phyloP scores from a whole-genome alignment of 1,140 invertebrate species.

The Zaprionus lachaisei region DNA sequence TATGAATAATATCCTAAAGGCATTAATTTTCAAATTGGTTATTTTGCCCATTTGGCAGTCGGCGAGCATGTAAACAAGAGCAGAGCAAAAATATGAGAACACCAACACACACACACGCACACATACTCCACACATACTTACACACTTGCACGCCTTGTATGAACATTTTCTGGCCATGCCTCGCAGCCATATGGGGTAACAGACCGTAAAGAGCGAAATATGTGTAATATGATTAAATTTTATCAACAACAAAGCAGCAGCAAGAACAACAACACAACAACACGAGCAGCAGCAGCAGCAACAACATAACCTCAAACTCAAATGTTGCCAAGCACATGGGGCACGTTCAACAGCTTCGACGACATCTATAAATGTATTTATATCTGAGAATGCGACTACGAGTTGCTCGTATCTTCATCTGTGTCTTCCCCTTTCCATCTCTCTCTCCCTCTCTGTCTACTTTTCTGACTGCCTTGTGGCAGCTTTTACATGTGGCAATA shows the following conservation, averaged over 20 bases:
- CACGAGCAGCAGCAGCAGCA: not conserved
- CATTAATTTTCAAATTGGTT: slow-evolving; percentile 83
- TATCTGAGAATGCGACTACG: slow-evolving; percentile 7
- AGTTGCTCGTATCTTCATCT: slow-evolving; percentile 26
- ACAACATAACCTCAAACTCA: slow-evolving; percentile 11
- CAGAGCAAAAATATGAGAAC: slow-evolving; percentile 27
- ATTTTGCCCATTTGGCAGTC: slow-evolving; percentile 76
- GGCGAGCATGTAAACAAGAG: slow-evolving; percentile 76
- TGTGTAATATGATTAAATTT: slow-evolving; percentile 83
- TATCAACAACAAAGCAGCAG: slow-evolving; percentile 69
- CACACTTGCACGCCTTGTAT: not conserved
- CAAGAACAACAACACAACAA: not conserved
- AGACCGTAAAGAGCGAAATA: slow-evolving; percentile 82
- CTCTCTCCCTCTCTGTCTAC: slow-evolving; percentile 12
- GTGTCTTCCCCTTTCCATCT: not conserved
- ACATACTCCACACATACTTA: slow-evolving; percentile 19
- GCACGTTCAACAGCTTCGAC: slow-evolving; percentile 52
- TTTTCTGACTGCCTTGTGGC: slow-evolving; percentile 27
- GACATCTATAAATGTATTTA: slow-evolving; percentile 54
- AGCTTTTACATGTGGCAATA: slow-evolving; percentile 69
- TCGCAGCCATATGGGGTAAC: slow-evolving; percentile 74
- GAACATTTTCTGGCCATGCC: slow-evolving; percentile 22
- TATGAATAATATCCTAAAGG: slow-evolving; percentile 82
- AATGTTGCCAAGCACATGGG: slow-evolving; percentile 17
- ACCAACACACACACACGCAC: slow-evolving; percentile 12